These are phyloP conservation scores for Heliconius erato DNA, from an alignment of 2,888 invertebrate species.

Conservation along the genomic window DNA sequence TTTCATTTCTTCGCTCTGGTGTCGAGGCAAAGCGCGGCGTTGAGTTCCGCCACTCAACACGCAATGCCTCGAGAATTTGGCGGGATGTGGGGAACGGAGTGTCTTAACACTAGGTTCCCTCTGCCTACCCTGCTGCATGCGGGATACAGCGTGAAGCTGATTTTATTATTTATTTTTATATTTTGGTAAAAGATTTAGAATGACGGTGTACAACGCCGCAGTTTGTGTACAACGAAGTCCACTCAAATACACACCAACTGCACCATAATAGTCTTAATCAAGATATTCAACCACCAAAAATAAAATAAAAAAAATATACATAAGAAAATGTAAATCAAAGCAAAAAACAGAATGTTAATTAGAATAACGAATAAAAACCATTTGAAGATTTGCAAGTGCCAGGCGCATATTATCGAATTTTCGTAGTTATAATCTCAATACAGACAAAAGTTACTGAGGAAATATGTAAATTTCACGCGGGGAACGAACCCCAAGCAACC, in stretches of 20 bases:
- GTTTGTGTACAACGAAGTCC: too few species aligned
- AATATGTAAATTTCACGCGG: slow-evolving; percentile 75
- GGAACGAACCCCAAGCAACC: slow-evolving; percentile 57
- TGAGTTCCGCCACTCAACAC: too few species aligned
- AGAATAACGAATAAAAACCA: slow-evolving; percentile 31
- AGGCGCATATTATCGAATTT: slow-evolving; percentile 66
- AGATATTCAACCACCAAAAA: neutral
- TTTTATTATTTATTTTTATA: neutral
- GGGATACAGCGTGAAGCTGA: too few species aligned
- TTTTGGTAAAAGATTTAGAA: neutral
- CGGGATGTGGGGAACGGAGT: too few species aligned
- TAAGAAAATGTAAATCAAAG: slow-evolving; percentile 14
- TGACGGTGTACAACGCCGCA: too few species aligned
- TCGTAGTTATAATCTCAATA: slow-evolving; percentile 73
- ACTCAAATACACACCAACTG: neutral
- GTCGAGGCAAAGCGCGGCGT: too few species aligned
- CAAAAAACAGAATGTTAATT: slow-evolving; percentile 45
- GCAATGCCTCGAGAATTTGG: too few species aligned
- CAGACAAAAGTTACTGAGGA: slow-evolving; percentile 69
- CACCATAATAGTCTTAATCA: too few species aligned
- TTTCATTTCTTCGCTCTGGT: too few species aligned
- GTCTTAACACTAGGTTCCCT: too few species aligned
- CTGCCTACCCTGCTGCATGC: too few species aligned
- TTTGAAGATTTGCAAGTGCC: slow-evolving; percentile 47
- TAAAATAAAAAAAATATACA: neutral